Evolutionary conservation across 1,140 invertebrate species (phyloP).

Genomic region (Magallana gigas): DNA sequence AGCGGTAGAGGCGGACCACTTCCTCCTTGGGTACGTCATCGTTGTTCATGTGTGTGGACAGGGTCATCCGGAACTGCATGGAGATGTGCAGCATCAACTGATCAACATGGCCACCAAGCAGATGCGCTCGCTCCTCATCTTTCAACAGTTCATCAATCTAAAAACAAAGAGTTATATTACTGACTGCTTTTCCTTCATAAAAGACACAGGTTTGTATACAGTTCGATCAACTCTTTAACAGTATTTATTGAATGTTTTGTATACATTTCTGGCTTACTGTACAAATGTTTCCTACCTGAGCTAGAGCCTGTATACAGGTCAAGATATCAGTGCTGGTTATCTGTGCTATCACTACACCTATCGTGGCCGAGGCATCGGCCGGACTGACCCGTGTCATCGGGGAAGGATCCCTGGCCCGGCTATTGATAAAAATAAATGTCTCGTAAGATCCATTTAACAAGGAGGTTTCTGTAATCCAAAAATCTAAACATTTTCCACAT

Average conservation of each 20-base stretch:
- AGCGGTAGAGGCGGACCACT: constrained; percentile 80
- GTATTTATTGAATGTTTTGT: neutral
- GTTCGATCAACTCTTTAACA: too few relatives aligned
- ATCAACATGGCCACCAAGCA: constrained; percentile 83
- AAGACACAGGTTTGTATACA: neutral
- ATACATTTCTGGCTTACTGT: neutral
- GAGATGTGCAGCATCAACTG: constrained; percentile 86
- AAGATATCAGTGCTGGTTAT: constrained; percentile 85
- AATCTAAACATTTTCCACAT: neutral
- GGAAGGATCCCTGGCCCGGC: constrained; percentile 72
- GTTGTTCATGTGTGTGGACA: constrained; percentile 81
- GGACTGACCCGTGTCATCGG: constrained; percentile 74
- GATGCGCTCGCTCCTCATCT: constrained; percentile 74
- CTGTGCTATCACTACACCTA: constrained; percentile 83
- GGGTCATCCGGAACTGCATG: constrained; percentile 85
- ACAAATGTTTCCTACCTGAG: constrained; percentile 78
- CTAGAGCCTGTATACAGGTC: constrained; percentile 84
- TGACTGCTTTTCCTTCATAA: neutral
- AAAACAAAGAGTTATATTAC: neutral
- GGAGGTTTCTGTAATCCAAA: neutral
- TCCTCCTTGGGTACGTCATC: constrained; percentile 77
- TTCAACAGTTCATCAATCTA: constrained; percentile 70
- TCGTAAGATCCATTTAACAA: neutral
- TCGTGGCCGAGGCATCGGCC: constrained; percentile 75
- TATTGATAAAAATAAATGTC: neutral